Conservation (phyloP, 2,888 invertebrate species). For the Drosophila nr. perissopoda region DNA sequence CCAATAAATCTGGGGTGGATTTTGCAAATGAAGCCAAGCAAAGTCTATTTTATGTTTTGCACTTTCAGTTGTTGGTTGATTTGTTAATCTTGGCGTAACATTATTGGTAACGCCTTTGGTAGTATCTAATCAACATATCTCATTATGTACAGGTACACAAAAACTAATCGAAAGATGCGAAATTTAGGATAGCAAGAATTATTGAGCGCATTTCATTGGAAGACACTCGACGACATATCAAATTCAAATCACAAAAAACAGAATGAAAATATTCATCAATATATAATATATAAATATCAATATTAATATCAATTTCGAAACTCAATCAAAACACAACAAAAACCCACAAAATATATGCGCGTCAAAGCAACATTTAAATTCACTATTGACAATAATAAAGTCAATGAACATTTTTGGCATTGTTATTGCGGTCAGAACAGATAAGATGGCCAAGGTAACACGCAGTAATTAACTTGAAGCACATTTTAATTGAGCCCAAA, state of each 20-base stretch:
- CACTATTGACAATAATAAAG: not conserved
- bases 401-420: not conserved
- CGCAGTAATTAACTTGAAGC: constrained; percentile 9
- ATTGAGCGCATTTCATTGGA: not conserved
- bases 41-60: not conserved
- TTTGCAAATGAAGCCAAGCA: not conserved
- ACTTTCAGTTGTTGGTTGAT: not conserved
- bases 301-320: not conserved
- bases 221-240: not conserved
- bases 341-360: not conserved
- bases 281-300: not conserved
- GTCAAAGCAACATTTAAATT: not conserved
- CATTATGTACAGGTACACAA: not conserved
- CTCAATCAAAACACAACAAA: not conserved
- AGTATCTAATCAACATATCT: not conserved
- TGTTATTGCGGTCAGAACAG: not conserved
- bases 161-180: constrained; percentile 1
- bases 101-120: not conserved
- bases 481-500: constrained; percentile 4
- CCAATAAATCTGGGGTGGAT: not conserved
- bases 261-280: not conserved
- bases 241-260: not conserved
- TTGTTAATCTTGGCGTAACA: not conserved
- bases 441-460: constrained; percentile 22
- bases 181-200: not conserved